Base-by-base conservation (phyloP, 2,888 invertebrate species). In the Sisyra terminalis region DNA sequence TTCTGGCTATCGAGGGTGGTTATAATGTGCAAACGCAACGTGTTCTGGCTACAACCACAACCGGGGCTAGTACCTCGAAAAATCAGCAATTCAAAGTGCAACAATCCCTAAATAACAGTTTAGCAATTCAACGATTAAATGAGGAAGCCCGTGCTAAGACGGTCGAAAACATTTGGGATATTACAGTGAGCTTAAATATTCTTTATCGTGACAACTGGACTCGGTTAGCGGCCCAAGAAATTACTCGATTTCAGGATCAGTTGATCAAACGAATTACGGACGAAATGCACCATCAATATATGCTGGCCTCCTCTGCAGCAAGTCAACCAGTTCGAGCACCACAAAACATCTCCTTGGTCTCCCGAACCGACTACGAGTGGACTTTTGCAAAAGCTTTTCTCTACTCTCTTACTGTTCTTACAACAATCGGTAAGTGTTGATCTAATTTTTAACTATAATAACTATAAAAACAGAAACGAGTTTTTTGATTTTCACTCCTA, bases 321-420 rank as follows among this genome's bases (percentile, higher is more conserved):
- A 29, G 18, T 44, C 57, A 55, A 63, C 63, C 55, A 51, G 62
- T 50, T 56, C 58, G 50, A 60, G 64, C 60, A 59, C 11, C 18
- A 11, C 11, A 16, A n/a, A 66, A 61, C 63, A 64, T 47, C n/a
- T 44, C 43, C 4, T 38, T 39, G 31, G 32, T 40, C 18, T 44
- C 39, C 31, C 42, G 45, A 50, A 66, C 68, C 50, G 77, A 78
- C 52, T 75, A 79, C 59, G 85, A 87, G 60, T 88, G 87, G 87
- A 86, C 82, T 60, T 79, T 87, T 60, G 85, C 87, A 43, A 77
- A 82, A 55, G 88, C 93, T 43, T 93, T 94, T 66, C 77, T 94
- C 53, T 94, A 93, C 65, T 92, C 92, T 15, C 72, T 94, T 51
- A 93, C 93, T 30, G 89, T 94, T 49, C 72, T 94, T 53, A 93